Conservation (phyloP, 2,797 vertebrate genomes). For the Neostethus bicornis region DNA sequence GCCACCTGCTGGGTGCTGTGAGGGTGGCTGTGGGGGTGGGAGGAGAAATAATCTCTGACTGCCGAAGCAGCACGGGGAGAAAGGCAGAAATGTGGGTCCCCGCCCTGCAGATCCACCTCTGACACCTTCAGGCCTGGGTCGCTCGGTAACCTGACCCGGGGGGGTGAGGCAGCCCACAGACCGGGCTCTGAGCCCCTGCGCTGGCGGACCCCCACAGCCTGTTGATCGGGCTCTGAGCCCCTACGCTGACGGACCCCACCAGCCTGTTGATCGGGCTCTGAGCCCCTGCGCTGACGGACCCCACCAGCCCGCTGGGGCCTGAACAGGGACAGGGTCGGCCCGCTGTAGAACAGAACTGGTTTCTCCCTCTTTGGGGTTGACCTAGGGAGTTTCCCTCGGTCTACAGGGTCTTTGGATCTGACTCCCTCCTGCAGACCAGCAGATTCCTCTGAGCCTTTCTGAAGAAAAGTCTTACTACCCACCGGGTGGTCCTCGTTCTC, state of each 20-base stretch:
- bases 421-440: too few relatives aligned
- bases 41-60: constrained; percentile 71
- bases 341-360: constrained; percentile 58
- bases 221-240: constrained; percentile 59
- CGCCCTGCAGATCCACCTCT: constrained; percentile 27
- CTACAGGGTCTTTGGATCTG: too few relatives aligned
- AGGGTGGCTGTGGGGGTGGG: constrained; percentile 59
- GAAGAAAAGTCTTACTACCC: constrained; percentile 46
- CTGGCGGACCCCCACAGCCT: too few relatives aligned
- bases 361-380: too few relatives aligned
- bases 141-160: constrained; percentile 41
- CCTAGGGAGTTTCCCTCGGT: too few relatives aligned
- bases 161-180: constrained; percentile 11
- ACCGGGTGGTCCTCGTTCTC: constrained; percentile 54
- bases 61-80: constrained; percentile 69
- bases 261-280: constrained; percentile 55
- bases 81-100: constrained; percentile 63
- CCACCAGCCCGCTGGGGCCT: constrained; percentile 56
- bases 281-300: too few relatives aligned
- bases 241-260: too few relatives aligned
- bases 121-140: constrained; percentile 67
- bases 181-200: constrained; percentile 68
- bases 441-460: too few relatives aligned
- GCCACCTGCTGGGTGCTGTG: constrained; percentile 75
- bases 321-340: constrained; percentile 61